A percentile compares a stretch with the other conserved stretches of the same genome.
These are phyloP conservation scores for Crenuchus spilurus DNA, from an alignment of 2,797 vertebrate genomes.

Conservation along the genomic window DNA sequence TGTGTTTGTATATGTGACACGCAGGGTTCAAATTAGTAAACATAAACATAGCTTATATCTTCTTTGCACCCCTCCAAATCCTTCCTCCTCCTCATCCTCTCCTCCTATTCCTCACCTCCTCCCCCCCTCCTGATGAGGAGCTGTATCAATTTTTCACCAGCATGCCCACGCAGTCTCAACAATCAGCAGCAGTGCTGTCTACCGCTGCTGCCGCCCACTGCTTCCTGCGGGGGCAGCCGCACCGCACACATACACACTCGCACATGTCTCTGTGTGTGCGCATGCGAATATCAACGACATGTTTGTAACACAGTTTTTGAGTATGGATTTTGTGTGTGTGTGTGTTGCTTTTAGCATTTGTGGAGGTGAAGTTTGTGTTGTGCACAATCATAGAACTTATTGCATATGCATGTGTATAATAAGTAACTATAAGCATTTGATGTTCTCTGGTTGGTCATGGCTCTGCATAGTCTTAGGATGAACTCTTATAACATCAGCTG, in stretches of 20 bases:
- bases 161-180: slow-evolving; percentile 70
- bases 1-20: too few relatives aligned
- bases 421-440: background rate
- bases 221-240: slow-evolving; percentile 71
- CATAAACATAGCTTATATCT: background rate
- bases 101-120: background rate
- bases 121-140: slow-evolving; percentile 14
- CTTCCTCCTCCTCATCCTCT: background rate
- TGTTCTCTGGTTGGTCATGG: background rate
- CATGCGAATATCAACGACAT: background rate
- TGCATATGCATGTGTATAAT: background rate
- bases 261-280: slow-evolving; percentile 6
- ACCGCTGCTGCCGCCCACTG: slow-evolving; percentile 69
- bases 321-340: background rate
- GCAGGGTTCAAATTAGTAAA: too few relatives aligned
- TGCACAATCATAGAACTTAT: background rate
- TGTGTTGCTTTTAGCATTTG: background rate
- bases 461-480: background rate
- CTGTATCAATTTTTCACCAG: slow-evolving; percentile 45
- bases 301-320: slow-evolving; percentile 52
- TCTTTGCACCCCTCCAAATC: background rate
- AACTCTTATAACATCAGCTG: background rate
- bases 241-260: background rate
- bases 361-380: background rate
- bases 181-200: slow-evolving; percentile 68